These are phyloP conservation scores for Drosophila guanche DNA, from an alignment of 1,140 invertebrate genomes.

Conservation along the genomic window DNA sequence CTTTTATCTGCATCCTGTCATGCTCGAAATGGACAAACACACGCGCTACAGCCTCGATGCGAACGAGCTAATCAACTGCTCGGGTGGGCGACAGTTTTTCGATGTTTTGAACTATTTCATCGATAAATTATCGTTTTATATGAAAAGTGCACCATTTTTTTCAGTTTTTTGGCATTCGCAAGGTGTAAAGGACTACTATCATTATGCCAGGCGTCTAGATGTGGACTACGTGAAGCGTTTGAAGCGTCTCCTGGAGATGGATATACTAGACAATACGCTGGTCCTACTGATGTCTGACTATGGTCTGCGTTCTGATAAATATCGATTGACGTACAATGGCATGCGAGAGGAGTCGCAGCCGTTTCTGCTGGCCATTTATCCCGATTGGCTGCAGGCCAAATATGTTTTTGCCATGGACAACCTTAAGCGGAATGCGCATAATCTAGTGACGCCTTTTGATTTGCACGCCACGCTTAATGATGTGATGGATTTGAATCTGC, in stretches of 20 bases:
- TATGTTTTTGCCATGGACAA: constrained; percentile 87
- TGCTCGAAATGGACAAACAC: constrained; percentile 38
- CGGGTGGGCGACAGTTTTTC: constrained; percentile 30
- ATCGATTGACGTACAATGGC: constrained; percentile 88
- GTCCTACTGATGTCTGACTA: constrained; percentile 95
- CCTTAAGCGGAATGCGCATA: constrained; percentile 87
- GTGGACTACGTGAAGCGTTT: constrained; percentile 31
- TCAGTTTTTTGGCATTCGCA: constrained; percentile 60
- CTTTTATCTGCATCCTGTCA: constrained; percentile 38
- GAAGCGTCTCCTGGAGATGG: constrained; percentile 20
- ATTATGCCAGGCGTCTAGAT: constrained; percentile 31
- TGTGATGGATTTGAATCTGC: constrained; percentile 84
- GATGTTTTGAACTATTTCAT: constrained; percentile 46
- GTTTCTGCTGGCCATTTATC: constrained; percentile 90
- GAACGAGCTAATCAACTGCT: constrained; percentile 31
- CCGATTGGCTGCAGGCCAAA: constrained; percentile 87
- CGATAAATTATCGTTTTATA: constrained; percentile 26
- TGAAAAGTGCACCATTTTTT: constrained; percentile 23
- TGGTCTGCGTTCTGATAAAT: constrained; percentile 91
- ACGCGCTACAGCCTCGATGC: constrained; percentile 47
- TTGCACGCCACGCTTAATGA: constrained; percentile 88
- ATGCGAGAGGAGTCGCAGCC: constrained; percentile 93
- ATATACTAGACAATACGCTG: constrained; percentile 87
- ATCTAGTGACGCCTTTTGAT: constrained; percentile 91
- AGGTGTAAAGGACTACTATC: constrained; percentile 55